These are phyloP conservation scores for Synaphobranchus kaupii DNA, from an alignment of 2,797 vertebrate genomes.

Conservation along the genomic window DNA sequence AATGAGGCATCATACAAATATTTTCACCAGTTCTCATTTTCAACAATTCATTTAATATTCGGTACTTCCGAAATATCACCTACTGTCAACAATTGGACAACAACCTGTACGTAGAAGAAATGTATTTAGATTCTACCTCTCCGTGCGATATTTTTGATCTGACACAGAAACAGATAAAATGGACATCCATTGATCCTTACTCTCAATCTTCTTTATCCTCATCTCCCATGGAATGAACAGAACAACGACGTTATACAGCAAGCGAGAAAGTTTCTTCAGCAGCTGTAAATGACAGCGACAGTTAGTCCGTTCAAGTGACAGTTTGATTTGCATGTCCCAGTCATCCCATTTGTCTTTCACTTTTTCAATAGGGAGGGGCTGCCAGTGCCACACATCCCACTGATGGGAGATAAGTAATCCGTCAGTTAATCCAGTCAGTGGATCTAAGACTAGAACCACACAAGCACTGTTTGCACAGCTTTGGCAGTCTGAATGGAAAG, in stretches of 20 bases:
- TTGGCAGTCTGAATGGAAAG: neutral
- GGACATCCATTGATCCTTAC: constrained; percentile 74
- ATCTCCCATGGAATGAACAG: constrained; percentile 97
- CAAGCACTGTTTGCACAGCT: neutral
- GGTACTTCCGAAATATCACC: neutral
- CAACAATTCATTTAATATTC: neutral
- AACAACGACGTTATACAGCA: constrained; percentile 87
- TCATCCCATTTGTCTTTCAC: neutral
- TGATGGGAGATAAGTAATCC: neutral
- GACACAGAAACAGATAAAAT: neutral
- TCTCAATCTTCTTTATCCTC: constrained; percentile 98
- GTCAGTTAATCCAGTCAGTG: neutral
- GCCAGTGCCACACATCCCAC: neutral
- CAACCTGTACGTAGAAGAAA: neutral
- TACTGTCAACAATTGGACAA: neutral
- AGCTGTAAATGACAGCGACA: constrained; percentile 71
- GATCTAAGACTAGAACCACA: neutral
- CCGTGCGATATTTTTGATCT: neutral
- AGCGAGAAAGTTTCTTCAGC: constrained; percentile 86
- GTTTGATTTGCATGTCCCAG: constrained; percentile 9
- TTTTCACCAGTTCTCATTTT: neutral
- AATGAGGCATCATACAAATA: neutral
- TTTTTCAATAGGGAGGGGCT: neutral
- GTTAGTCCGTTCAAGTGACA: neutral
- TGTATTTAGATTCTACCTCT: too few species aligned